Conservation (phyloP, 2,888 invertebrate species). For the Sinelater perroti region DNA sequence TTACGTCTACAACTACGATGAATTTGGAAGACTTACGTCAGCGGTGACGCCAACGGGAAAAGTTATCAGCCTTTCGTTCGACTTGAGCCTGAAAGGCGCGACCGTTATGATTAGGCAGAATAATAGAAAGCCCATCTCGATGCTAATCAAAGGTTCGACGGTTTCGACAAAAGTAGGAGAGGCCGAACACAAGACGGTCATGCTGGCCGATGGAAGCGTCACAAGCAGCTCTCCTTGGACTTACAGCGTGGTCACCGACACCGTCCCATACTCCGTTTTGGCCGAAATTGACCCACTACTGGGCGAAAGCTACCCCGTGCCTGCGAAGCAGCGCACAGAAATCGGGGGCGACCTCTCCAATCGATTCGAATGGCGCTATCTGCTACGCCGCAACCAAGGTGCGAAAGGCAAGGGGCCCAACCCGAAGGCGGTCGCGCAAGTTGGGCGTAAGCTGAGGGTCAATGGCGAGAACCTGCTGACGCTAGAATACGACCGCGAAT, state of each 20-base stretch:
- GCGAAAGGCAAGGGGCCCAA: conserved; percentile 65
- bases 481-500: conserved; percentile 89
- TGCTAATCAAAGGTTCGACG: conserved; percentile 87
- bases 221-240: conserved; percentile 84
- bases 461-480: conserved; percentile 93
- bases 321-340: conserved; percentile 89
- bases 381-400: conserved; percentile 78
- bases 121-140: conserved; percentile 82
- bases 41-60: conserved; percentile 96
- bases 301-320: conserved; percentile 92
- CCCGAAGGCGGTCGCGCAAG: conserved; percentile 79
- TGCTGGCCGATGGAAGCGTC: conserved; percentile 84
- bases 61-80: conserved; percentile 86
- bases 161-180: conserved; percentile 85
- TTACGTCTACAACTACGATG: conserved; percentile 94
- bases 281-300: conserved; percentile 87
- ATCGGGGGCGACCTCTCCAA: conserved; percentile 91
- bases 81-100: conserved; percentile 90
- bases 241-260: conserved; percentile 88
- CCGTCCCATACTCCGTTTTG: conserved; percentile 88
- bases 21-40: conserved; percentile 89
- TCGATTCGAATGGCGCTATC: conserved; percentile 95
- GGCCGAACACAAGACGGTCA: conserved; percentile 81
- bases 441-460: conserved; percentile 84
- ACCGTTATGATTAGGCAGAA: conserved; percentile 86